Percentiles rank a stretch among this genome's conserved stretches.
Evolutionary conservation across 2,113 vertebrate species (phyloP).

Genomic region (Castor canadensis): DNA sequence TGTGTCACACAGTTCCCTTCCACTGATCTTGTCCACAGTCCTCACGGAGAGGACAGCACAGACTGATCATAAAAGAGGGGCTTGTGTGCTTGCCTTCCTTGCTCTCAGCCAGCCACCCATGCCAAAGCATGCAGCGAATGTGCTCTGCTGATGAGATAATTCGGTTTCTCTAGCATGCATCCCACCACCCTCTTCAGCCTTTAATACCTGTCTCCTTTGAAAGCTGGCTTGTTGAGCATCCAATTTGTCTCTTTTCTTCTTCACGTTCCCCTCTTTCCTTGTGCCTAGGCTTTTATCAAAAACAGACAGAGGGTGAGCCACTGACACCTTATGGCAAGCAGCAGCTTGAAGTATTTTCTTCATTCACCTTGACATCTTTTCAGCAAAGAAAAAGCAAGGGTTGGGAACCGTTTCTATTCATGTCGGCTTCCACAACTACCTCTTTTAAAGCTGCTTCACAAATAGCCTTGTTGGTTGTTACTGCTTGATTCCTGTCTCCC

Average conservation of each 20-base stretch:
- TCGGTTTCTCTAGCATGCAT: neutral
- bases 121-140: neutral
- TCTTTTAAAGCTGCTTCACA: conserved; percentile 59
- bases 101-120: too few relatives aligned
- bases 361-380: conserved; percentile 73
- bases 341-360: conserved; percentile 48
- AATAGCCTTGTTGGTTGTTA: neutral
- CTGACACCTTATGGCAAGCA: neutral
- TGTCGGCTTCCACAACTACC: neutral
- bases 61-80: neutral
- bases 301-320: neutral
- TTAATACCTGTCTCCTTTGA: conserved; percentile 9
- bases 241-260: conserved; percentile 21
- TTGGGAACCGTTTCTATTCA: conserved; percentile 67
- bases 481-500: neutral
- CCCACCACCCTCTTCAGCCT: neutral
- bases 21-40: neutral
- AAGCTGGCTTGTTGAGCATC: conserved; percentile 33
- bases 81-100: too few relatives aligned
- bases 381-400: conserved; percentile 61
- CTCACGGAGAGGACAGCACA: neutral
- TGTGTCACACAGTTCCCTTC: neutral
- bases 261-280: neutral
- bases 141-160: neutral
- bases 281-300: neutral